phyloP scores from a whole-genome alignment of 2,797 vertebrate species.

The Platalea minor region DNA sequence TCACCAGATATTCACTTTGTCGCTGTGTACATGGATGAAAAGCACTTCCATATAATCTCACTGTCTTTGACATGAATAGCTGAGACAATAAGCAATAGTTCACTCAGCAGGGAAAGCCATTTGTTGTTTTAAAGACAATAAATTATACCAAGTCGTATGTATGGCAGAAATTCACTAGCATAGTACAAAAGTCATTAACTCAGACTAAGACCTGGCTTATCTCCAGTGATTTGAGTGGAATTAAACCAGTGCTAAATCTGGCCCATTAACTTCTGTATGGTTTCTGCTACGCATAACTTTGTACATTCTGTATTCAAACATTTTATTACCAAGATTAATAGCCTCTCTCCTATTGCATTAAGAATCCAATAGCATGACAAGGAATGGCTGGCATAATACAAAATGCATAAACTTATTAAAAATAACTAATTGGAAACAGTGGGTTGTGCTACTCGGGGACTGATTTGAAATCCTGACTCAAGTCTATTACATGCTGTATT shows the following conservation, averaged over 20 bases:
- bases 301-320: conserved; percentile 6
- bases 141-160: neutral
- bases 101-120: neutral
- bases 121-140: neutral
- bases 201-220: neutral
- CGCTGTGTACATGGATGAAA: neutral
- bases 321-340: conserved; percentile 48
- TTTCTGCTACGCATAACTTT: neutral
- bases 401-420: neutral
- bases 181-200: conserved; percentile 11
- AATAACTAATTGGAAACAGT: neutral
- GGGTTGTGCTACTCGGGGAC: neutral
- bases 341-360: conserved; percentile 2
- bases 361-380: neutral
- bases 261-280: conserved; percentile 17
- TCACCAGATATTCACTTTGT: neutral
- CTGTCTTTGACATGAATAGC: neutral
- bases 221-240: neutral
- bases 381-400: neutral
- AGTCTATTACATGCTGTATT: neutral
- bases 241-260: neutral
- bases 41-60: neutral
- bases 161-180: neutral
- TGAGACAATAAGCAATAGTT: neutral
- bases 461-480: neutral